phyloP scores from a whole-genome alignment of 2,113 vertebrate species.

The Anoplopoma fimbria region DNA sequence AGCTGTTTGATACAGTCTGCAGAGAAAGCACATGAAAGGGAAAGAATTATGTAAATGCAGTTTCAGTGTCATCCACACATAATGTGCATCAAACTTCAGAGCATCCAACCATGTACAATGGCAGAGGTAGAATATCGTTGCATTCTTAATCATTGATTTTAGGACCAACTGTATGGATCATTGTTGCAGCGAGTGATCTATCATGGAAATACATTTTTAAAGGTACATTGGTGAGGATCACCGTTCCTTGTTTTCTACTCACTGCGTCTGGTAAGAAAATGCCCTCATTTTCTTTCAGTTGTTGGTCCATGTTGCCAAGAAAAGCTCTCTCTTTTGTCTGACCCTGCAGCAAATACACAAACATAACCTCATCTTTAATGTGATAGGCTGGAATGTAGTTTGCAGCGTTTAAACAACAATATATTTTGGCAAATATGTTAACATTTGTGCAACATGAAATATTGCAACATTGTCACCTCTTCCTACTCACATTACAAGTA shows the following conservation, averaged over 20 bases:
- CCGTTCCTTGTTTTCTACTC: conserved; percentile 4
- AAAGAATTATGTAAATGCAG: neutral
- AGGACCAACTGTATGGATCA: neutral
- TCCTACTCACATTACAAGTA: neutral
- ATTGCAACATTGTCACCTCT: neutral
- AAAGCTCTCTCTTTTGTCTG: conserved; percentile 54
- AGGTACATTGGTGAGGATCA: neutral
- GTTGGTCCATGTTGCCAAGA: conserved; percentile 42
- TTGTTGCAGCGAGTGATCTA: neutral
- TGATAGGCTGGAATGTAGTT: neutral
- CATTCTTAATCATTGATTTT: neutral
- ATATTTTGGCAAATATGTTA: neutral
- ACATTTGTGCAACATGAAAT: neutral
- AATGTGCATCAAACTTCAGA: neutral
- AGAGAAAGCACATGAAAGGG: neutral
- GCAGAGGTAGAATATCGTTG: neutral
- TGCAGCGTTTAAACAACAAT: neutral
- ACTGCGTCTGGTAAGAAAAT: conserved; percentile 41
- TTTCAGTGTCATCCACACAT: neutral
- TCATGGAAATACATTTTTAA: neutral
- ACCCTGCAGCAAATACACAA: conserved; percentile 39
- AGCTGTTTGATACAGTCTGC: conserved; percentile 61
- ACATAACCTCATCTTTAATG: neutral
- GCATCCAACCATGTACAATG: neutral
- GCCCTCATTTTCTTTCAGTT: conserved; percentile 40